Evolutionary conservation across 2,797 vertebrate species (phyloP), one percentile per base, ranked within the genome.

Genomic region (Anas capensis): DNA sequence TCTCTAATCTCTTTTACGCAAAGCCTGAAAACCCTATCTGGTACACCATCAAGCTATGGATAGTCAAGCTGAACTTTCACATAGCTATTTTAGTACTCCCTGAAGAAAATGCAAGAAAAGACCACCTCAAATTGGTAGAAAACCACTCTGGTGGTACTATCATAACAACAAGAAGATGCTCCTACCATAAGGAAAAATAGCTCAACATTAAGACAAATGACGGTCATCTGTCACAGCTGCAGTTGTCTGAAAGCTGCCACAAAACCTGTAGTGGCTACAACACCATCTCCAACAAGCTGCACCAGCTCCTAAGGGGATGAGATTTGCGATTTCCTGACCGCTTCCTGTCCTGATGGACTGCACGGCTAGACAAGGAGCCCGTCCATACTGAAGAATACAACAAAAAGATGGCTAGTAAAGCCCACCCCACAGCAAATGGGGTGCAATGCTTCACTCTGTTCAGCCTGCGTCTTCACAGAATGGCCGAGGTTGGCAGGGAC

Each of bases 1-100:
- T 60, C 82, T 84, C 44, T 86, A 69, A 92, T 86, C 57, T 79
- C 40, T 88, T 91, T 95, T 73, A 96, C 10, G 70, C 31, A 40
- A 76, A 33, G 77, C 34, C 77, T 70, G 46, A 79, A 92, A 95
- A 82, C 33, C 3, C 0, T 48, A 90, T n/a, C 62, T 60, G 18
- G 20, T 57, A 6, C 27, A 83, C 57, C 65, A 89, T 14, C 48
- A 24, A 26, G 40, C 69, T 81, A 69, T 0, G 0, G 5, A 78
- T 5, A 81, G n/a, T 72, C 26, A 73, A 81, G 36, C 13, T 86
- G 10, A 86, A 85, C 42, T 77, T 89, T 23, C 0, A 0, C 2
- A 3, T 34, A 73, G 5, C 42, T 57, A n/a, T 60, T 90, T 82
- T 42, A 72, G n/a, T 36, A 66, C 4, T 71, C 46, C 5, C 4